Conservation (phyloP, 2,888 invertebrate species). For the Griposia aprilina region DNA sequence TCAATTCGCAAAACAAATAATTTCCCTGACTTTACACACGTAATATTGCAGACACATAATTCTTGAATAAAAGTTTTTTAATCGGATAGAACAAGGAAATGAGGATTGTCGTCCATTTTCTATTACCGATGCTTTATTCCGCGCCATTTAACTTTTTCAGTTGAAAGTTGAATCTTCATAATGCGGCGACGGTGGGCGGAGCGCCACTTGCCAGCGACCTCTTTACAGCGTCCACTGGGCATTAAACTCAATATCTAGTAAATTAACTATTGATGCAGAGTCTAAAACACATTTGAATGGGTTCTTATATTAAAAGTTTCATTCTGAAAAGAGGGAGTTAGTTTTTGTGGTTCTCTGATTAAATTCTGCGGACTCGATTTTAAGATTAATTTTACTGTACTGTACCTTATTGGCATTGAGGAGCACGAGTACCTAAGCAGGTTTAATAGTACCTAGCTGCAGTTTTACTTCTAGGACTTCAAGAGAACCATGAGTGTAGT, state of each 20-base stretch:
- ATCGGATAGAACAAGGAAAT: constrained; percentile 82
- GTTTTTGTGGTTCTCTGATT: constrained; percentile 21
- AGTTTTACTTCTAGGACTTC: no score
- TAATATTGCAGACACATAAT: constrained; percentile 52
- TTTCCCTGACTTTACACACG: neutral
- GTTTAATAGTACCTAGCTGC: no score
- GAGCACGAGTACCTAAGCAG: neutral
- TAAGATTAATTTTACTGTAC: neutral
- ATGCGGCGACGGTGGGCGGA: constrained; percentile 70
- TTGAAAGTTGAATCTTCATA: constrained; percentile 81
- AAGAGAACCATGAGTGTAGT: no score
- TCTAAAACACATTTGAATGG: constrained; percentile 52
- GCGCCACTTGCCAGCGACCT: constrained; percentile 48
- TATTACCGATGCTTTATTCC: constrained; percentile 85
- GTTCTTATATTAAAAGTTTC: constrained; percentile 20
- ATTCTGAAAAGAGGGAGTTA: neutral
- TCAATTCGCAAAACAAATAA: neutral
- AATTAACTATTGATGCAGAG: constrained; percentile 66
- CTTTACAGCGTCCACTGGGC: constrained; percentile 64
- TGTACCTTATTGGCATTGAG: neutral
- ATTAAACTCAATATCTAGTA: constrained; percentile 68
- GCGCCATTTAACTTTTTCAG: constrained; percentile 86
- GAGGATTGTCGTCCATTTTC: constrained; percentile 86
- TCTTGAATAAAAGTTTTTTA: constrained; percentile 63
- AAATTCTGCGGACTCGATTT: constrained; percentile 8